Conservation (phyloP, 2,888 invertebrate genomes). For the Campoplex nolae region DNA sequence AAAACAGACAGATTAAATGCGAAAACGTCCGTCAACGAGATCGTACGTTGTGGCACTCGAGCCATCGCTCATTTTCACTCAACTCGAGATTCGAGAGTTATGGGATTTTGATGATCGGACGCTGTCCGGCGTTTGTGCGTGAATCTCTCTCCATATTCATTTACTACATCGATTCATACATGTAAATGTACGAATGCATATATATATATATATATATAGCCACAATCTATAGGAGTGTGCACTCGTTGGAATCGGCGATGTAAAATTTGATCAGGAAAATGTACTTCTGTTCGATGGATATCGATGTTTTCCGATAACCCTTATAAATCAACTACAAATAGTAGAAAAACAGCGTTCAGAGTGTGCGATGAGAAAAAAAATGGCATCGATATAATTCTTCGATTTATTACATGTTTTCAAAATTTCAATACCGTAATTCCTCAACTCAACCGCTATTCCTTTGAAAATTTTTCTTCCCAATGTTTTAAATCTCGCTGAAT, state of each 20-base stretch:
- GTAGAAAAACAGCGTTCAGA: neutral
- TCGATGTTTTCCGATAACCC: constrained; percentile 62
- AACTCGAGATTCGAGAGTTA: constrained; percentile 58
- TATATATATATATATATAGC: neutral
- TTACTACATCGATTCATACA: constrained; percentile 39
- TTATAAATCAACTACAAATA: constrained; percentile 54
- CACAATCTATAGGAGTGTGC: neutral
- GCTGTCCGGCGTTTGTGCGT: constrained; percentile 58
- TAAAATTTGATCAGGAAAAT: constrained; percentile 66
- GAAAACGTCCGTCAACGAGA: constrained; percentile 54
- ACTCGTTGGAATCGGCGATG: constrained; percentile 39
- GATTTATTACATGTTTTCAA: neutral
- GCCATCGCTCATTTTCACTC: constrained; percentile 63
- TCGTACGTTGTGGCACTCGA: constrained; percentile 42
- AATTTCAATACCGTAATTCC: neutral
- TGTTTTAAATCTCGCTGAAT: too few relatives aligned
- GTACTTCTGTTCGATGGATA: constrained; percentile 60
- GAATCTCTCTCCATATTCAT: constrained; percentile 56
- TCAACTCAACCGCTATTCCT: neutral
- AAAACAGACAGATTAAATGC: constrained; percentile 35
- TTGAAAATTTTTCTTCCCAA: too few relatives aligned
- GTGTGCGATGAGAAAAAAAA: neutral
- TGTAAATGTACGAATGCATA: neutral
- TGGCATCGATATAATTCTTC: neutral
- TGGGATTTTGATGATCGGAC: constrained; percentile 68